Evolutionary conservation across 2,888 invertebrate genomes (phyloP).

Genomic region (Torymus auratus): DNA sequence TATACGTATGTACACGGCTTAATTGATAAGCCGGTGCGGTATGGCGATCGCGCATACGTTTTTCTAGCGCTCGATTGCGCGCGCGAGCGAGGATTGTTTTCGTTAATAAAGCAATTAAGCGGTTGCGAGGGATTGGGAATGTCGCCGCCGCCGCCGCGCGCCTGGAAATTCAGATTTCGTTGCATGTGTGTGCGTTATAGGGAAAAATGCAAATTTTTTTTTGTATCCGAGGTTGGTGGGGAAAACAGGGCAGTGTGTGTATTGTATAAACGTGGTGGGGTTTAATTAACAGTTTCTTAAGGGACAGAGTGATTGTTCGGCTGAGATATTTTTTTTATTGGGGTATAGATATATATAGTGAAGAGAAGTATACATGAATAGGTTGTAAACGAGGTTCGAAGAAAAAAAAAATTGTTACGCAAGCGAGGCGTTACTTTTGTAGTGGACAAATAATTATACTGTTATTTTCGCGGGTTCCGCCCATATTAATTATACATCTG

Average conservation of each 20-base stretch:
- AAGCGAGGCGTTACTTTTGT: conserved; percentile 18
- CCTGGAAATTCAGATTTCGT: not conserved
- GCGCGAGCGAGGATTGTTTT: conserved; percentile 18
- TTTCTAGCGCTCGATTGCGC: not conserved
- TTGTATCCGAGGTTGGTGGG: no score
- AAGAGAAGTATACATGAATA: no score
- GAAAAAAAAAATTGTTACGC: conserved; percentile 23
- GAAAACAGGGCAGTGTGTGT: no score
- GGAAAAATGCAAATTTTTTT: no score
- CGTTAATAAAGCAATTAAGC: conserved; percentile 45
- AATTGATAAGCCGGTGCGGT: conserved; percentile 46
- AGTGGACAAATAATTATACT: conserved; percentile 35
- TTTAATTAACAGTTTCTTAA: no score
- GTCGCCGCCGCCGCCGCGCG: no score
- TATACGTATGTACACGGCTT: conserved; percentile 29
- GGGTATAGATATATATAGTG: no score
- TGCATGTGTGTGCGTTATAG: not conserved
- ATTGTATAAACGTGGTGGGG: no score
- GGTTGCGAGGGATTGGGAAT: not conserved
- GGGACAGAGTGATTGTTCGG: no score
- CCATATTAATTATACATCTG: not conserved
- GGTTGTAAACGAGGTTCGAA: not conserved
- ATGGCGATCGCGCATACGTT: not conserved
- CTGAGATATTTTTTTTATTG: no score
- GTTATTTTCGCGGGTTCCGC: not conserved